A percentile compares a stretch with the other conserved stretches of the same genome.
Evolutionary conservation across 2,888 invertebrate species (phyloP).

Genomic region (Drosophila niveifrons): DNA sequence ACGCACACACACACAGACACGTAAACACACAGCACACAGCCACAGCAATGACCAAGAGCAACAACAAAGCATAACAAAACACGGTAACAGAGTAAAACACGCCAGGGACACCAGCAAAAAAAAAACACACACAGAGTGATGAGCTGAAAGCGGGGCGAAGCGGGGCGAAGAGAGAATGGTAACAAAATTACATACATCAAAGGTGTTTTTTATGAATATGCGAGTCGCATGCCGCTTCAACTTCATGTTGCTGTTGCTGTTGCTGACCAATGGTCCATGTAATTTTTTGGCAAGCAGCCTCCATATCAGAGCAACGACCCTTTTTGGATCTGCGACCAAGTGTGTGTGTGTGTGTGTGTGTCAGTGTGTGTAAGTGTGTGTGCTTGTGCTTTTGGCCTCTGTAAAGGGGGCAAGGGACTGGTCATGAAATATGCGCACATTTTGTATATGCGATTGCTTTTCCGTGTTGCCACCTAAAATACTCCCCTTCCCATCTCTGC

Average conservation of each 20-base stretch:
- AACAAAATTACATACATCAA: conserved; percentile 79
- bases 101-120: conserved; percentile 53
- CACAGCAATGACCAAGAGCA: conserved; percentile 25
- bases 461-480: conserved; percentile 55
- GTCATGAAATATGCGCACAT: conserved; percentile 66
- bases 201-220: conserved; percentile 75
- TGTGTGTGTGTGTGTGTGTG: no score
- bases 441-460: conserved; percentile 70
- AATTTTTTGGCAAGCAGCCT: conserved; percentile 78
- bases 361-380: background rate
- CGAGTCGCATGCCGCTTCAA: conserved; percentile 40
- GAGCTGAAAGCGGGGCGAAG: conserved; percentile 20
- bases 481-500: background rate
- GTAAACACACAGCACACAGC: conserved; percentile 7
- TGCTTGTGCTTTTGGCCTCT: conserved; percentile 13
- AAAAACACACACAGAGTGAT: conserved; percentile 16
- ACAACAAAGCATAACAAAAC: conserved; percentile 34
- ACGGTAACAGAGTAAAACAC: conserved; percentile 39
- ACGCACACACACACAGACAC: conserved; percentile 25
- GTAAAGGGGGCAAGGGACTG: conserved; percentile 21
- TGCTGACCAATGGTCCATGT: conserved; percentile 79
- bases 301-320: conserved; percentile 69
- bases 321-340: conserved; percentile 39
- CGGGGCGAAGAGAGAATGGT: conserved; percentile 56
- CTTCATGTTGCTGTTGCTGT: conserved; percentile 41